Evolutionary conservation across 2,888 invertebrate species (phyloP).

Genomic region (Abrostola tripartita): DNA sequence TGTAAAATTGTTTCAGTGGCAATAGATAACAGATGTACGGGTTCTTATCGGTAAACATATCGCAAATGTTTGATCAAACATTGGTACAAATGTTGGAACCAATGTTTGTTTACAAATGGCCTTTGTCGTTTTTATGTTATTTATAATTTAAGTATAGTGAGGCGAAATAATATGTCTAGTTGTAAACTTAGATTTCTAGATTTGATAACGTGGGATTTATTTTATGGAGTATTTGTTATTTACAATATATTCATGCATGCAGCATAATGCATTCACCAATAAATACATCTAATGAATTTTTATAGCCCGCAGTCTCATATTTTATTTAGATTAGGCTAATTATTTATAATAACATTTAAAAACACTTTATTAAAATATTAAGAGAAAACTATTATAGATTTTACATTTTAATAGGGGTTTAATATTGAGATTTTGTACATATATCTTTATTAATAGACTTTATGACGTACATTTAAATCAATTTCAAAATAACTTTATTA

Average conservation of each 20-base stretch:
- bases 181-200: background rate
- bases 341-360: slow-evolving; percentile 15
- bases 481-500: background rate
- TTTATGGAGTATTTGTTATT: slow-evolving; percentile 2
- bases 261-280: background rate
- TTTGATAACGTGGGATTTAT: background rate
- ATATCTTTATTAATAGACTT: slow-evolving; percentile 1
- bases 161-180: background rate
- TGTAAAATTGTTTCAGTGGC: slow-evolving; percentile 71
- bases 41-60: slow-evolving; percentile 60
- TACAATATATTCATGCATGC: background rate
- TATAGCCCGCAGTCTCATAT: background rate
- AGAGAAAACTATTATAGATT: background rate
- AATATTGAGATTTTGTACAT: slow-evolving; percentile 1
- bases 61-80: slow-evolving; percentile 46
- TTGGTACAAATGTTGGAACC: slow-evolving; percentile 23
- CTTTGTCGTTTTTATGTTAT: slow-evolving; percentile 5
- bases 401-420: slow-evolving; percentile 3
- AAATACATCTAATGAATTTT: slow-evolving; percentile 5
- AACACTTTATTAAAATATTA: background rate
- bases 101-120: slow-evolving; percentile 5
- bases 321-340: slow-evolving; percentile 25
- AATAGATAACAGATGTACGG: slow-evolving; percentile 67
- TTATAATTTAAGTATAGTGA: background rate
- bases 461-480: background rate